phyloP scores from a whole-genome alignment of 2,113 vertebrate genomes.

The Anser cygnoides region DNA sequence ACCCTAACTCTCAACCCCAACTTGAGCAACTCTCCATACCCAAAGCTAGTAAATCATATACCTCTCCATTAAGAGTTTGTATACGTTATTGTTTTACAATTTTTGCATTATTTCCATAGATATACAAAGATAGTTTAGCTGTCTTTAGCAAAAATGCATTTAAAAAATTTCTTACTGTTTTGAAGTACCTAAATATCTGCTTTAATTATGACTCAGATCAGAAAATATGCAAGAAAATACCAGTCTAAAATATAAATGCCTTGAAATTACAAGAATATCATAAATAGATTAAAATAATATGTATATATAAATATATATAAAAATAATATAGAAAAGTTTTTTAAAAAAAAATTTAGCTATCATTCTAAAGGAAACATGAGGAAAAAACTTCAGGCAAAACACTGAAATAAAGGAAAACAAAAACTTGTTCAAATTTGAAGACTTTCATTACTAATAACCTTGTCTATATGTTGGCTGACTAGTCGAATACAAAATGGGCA shows the following conservation, averaged over 20 bases:
- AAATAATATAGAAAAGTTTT: neutral
- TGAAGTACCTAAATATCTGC: neutral
- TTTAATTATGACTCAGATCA: neutral
- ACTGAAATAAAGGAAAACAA: neutral
- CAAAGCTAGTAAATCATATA: neutral
- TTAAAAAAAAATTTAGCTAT: neutral
- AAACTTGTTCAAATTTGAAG: neutral
- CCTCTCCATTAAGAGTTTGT: neutral
- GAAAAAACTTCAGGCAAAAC: neutral
- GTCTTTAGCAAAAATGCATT: neutral
- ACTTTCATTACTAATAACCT: neutral
- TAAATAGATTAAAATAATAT: neutral
- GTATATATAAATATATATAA: neutral
- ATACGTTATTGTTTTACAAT: neutral
- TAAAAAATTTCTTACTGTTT: neutral
- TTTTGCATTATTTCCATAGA: neutral
- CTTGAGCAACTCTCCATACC: neutral
- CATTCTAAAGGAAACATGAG: neutral
- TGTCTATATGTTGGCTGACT: neutral
- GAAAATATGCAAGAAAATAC: neutral
- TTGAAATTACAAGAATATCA: neutral
- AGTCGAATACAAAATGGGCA: neutral
- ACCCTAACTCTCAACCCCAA: neutral
- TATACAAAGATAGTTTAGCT: neutral
- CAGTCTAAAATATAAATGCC: neutral